Conservation (phyloP, 1,140 invertebrate species). For the Habropoda laboriosa region DNA sequence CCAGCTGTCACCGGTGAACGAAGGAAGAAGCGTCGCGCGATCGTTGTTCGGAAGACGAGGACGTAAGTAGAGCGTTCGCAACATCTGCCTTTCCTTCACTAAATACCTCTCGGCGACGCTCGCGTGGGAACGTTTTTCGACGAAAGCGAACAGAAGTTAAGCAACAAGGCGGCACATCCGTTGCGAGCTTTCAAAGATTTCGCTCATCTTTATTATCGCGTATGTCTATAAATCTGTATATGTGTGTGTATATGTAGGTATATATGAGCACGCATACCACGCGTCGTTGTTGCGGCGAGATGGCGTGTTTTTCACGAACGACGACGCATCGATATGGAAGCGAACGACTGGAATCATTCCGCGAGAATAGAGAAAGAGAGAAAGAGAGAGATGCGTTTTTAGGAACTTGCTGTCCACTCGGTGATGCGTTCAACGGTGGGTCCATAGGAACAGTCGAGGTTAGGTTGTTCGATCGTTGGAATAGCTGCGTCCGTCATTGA, state of each 20-base stretch:
- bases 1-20: constrained; percentile 43
- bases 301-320: too few species aligned
- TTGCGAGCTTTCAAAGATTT: background rate
- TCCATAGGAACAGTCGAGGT: background rate
- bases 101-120: background rate
- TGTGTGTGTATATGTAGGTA: background rate
- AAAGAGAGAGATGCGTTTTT: background rate
- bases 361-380: background rate
- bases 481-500: constrained; percentile 64
- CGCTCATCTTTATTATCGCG: constrained; percentile 4
- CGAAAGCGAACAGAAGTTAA: too few species aligned
- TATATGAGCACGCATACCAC: too few species aligned
- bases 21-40: background rate
- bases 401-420: constrained; percentile 35
- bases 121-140: too few species aligned
- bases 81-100: background rate
- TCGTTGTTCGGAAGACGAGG: background rate
- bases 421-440: background rate
- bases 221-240: background rate
- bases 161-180: background rate
- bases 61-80: background rate
- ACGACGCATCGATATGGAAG: too few species aligned
- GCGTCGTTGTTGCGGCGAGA: too few species aligned
- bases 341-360: background rate
- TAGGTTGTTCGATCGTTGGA: constrained; percentile 25